Evolutionary conservation across 2,888 invertebrate genomes (phyloP).

Genomic region (Unio pictorum): DNA sequence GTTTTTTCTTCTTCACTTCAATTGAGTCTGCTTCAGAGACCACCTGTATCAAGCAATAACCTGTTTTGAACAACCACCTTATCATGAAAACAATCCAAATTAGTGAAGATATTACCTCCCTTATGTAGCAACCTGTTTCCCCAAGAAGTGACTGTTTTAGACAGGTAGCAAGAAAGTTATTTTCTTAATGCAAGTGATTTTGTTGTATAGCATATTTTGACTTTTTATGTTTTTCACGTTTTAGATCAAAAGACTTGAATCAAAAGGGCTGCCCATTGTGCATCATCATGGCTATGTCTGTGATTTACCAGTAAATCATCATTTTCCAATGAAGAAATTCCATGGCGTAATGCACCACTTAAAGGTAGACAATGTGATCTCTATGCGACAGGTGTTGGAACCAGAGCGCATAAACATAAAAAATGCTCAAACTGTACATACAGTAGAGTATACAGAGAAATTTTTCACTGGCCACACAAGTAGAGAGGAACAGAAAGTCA

Average conservation of each 20-base stretch:
- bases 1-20: too few relatives aligned
- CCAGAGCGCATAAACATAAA: constrained; percentile 27
- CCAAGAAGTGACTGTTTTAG: too few relatives aligned
- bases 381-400: constrained; percentile 38
- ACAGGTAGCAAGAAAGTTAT: neutral
- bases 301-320: constrained; percentile 41
- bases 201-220: too few relatives aligned
- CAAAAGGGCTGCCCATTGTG: constrained; percentile 42
- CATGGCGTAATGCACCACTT: constrained; percentile 47
- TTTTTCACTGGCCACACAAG: constrained; percentile 57
- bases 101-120: too few relatives aligned
- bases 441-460: constrained; percentile 47
- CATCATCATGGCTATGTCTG: constrained; percentile 54
- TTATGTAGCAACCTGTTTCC: too few relatives aligned
- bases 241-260: constrained; percentile 27
- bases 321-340: constrained; percentile 55
- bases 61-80: too few relatives aligned
- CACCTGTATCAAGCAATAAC: too few relatives aligned
- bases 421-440: constrained; percentile 27
- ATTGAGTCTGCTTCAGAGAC: too few relatives aligned
- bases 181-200: too few relatives aligned
- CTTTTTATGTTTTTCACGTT: neutral
- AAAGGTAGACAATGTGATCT: constrained; percentile 42
- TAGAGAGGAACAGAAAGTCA: constrained; percentile 52
- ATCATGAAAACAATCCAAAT: too few relatives aligned